These are phyloP conservation scores for Lagorchestes hirsutus DNA, from an alignment of 2,797 vertebrate genomes.

Conservation along the genomic window DNA sequence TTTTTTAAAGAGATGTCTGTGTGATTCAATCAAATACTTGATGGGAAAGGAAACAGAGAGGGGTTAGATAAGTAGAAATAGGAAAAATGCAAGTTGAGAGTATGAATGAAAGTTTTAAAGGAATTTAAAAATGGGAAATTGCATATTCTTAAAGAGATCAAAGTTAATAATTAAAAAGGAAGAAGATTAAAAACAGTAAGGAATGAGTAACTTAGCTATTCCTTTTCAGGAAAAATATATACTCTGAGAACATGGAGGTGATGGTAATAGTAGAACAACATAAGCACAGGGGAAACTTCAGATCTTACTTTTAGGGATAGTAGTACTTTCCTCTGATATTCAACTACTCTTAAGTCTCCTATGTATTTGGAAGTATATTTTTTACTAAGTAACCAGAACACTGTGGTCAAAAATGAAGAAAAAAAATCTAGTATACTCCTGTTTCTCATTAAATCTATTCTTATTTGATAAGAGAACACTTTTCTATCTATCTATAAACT, in stretches of 20 bases:
- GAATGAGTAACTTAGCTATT: neutral
- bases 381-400: neutral
- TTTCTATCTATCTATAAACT: neutral
- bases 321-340: constrained; percentile 32
- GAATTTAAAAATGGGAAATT: neutral
- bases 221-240: neutral
- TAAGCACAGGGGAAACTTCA: neutral
- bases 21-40: too few relatives aligned
- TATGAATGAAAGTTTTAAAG: neutral
- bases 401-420: neutral
- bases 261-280: neutral
- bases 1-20: neutral
- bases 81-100: neutral
- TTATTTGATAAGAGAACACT: constrained; percentile 35
- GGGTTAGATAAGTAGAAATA: neutral
- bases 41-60: too few relatives aligned
- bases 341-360: neutral
- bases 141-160: neutral
- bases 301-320: neutral
- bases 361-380: neutral
- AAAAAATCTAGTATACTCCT: neutral
- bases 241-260: neutral
- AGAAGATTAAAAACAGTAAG: neutral
- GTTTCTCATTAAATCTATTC: constrained; percentile 44
- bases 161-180: neutral